A percentile compares a stretch with the other conserved stretches of the same genome.
phyloP scores from a whole-genome alignment of 2,888 invertebrate species.

The Cephus nigrinus region DNA sequence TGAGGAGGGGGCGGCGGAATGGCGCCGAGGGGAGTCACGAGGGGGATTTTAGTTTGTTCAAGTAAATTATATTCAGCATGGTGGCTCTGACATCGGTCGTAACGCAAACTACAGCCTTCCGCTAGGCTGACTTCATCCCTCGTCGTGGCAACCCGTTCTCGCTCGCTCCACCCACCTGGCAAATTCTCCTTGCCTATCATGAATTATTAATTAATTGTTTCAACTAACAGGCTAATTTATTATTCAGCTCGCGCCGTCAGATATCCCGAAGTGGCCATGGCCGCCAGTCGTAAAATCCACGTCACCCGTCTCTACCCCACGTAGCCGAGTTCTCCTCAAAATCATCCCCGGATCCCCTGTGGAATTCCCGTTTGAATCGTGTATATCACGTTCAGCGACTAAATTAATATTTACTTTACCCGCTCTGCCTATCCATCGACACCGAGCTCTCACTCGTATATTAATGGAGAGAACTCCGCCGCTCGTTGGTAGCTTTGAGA shows the following conservation, averaged over 20 bases:
- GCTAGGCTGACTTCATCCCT: conserved; percentile 36
- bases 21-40: conserved; percentile 20
- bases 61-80: conserved; percentile 66
- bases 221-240: conserved; percentile 63
- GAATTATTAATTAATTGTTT: conserved; percentile 67
- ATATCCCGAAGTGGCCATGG: background rate
- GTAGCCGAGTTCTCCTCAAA: background rate
- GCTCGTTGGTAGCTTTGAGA: conserved; percentile 20
- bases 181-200: conserved; percentile 62
- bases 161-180: conserved; percentile 47
- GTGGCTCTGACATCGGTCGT: conserved; percentile 58
- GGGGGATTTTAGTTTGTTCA: conserved; percentile 63
- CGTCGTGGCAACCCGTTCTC: conserved; percentile 20
- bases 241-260: conserved; percentile 53
- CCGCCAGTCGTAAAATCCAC: background rate
- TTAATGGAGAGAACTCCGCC: conserved; percentile 61
- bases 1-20: conserved; percentile 12
- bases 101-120: conserved; percentile 63
- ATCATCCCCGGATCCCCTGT: background rate
- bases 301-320: background rate
- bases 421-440: conserved; percentile 36
- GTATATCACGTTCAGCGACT: conserved; percentile 32
- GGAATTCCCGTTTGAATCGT: background rate
- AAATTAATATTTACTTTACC: conserved; percentile 65
- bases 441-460: conserved; percentile 58